Evolutionary conservation across 2,888 invertebrate species (phyloP), one percentile per base, ranked within the genome.

Genomic region (Mesorhabditis belari): DNA sequence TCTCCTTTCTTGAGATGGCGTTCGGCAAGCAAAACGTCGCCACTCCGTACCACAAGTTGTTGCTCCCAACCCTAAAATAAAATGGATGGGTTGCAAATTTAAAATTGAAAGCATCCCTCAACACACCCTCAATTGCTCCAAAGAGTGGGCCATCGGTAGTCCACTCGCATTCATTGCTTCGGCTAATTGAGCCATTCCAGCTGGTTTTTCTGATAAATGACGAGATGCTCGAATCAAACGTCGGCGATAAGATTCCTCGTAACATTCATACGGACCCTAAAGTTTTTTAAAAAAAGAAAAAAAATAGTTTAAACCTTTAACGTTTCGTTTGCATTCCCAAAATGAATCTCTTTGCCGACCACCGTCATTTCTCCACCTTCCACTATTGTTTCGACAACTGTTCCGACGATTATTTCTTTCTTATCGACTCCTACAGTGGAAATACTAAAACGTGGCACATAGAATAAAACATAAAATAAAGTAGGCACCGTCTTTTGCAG

Each of bases 61-160:
- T 71, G 69, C 5, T 65, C 65, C 71, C 71, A 71, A 19, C 71
- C 69, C 58, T 66, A 21, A 21, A 55, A 28, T 17, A 12, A 49
- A 28, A 44, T 5, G 25, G 17, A n/a, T 12, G 5, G 9, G 51
- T 5, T 25, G 26, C 17, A 24, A 5, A 5, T n/a, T n/a, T 6
- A n/a, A n/a, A 52, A 17, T 17, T n/a, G 44, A 35, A 35, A 17
- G 12, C 44, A 17, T 17, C 12, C 12, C 44, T 9, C 12, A 35
- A 35, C 12, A 35, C n/a, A 35, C 44, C 44, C n/a, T 35, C 12
- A n/a, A 17, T n/a, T 9, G 44, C 44, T 35, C 12, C 44, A 35
- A 17, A n/a, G 12, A 9, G 44, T 35, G 44, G 12, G 12, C n/a
- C 44, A 35, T 35, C 44, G 44, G 12, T 17, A 35, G 44, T 35